Percentiles rank a stretch among this genome's conserved stretches.
Evolutionary conservation across 2,888 invertebrate genomes (phyloP).

Genomic region (Apamea monoglypha): DNA sequence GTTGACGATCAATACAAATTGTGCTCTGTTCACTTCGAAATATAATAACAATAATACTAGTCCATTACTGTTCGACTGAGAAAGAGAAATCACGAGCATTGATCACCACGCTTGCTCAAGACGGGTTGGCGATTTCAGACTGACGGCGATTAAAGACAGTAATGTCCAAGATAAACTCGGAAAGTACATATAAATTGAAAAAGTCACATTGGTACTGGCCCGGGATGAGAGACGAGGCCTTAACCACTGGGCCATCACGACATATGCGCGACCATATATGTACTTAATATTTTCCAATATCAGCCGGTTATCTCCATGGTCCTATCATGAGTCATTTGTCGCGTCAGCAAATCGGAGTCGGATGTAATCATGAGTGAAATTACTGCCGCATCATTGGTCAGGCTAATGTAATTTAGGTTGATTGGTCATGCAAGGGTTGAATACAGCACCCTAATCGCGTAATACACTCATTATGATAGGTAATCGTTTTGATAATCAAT

Average conservation of each 20-base stretch:
- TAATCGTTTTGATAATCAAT: background rate
- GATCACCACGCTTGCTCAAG: too few relatives aligned
- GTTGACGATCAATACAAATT: constrained; percentile 32
- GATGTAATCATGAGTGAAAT: constrained; percentile 22
- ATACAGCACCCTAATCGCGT: background rate
- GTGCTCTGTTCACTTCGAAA: constrained; percentile 12
- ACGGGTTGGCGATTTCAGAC: too few relatives aligned
- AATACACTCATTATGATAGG: background rate
- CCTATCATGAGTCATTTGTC: constrained; percentile 11
- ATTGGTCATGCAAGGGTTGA: constrained; percentile 15
- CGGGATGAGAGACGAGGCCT: too few relatives aligned
- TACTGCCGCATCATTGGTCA: constrained; percentile 9
- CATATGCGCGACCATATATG: too few relatives aligned
- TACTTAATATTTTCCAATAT: background rate
- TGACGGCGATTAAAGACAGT: too few relatives aligned
- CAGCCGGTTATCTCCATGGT: background rate
- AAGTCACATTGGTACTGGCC: too few relatives aligned
- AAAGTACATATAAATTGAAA: too few relatives aligned
- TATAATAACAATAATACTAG: background rate
- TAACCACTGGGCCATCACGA: too few relatives aligned
- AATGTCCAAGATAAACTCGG: too few relatives aligned
- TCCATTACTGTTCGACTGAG: too few relatives aligned
- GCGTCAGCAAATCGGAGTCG: constrained; percentile 17
- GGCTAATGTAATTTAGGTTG: background rate
- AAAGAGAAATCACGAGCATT: too few relatives aligned